A percentile compares a stretch with the other conserved stretches of the same genome.
Evolutionary conservation across 2,888 invertebrate genomes (phyloP).

Genomic region (Punctoribates punctum): DNA sequence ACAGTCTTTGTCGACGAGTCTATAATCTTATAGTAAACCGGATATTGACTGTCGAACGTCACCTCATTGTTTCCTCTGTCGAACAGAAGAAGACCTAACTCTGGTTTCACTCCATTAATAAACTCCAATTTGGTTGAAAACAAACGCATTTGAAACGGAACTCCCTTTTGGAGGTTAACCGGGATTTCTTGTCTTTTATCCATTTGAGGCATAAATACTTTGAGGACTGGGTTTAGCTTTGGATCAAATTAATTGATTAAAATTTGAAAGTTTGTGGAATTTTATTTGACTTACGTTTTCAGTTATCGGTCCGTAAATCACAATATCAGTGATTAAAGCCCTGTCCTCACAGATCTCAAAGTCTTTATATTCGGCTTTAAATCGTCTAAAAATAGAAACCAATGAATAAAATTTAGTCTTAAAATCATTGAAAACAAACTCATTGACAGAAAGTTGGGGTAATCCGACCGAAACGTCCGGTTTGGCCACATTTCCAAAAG

Average conservation of each 20-base stretch:
- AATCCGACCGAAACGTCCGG: neutral
- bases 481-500: neutral
- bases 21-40: neutral
- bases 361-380: neutral
- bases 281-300: neutral
- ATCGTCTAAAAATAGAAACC: neutral
- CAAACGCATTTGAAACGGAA: neutral
- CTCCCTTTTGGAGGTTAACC: neutral
- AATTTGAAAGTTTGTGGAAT: neutral
- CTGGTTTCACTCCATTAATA: neutral
- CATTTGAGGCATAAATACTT: neutral
- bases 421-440: neutral
- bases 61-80: neutral
- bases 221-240: neutral
- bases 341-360: neutral
- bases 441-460: neutral
- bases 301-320: neutral
- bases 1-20: neutral
- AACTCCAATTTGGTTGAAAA: neutral
- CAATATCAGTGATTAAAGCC: neutral
- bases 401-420: neutral
- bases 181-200: neutral
- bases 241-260: neutral
- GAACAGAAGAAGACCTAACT: neutral
- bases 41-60: neutral